Evolutionary conservation across 2,888 invertebrate species (phyloP), one percentile per base, ranked within the genome.

Genomic region (Parelbella ahira): DNA sequence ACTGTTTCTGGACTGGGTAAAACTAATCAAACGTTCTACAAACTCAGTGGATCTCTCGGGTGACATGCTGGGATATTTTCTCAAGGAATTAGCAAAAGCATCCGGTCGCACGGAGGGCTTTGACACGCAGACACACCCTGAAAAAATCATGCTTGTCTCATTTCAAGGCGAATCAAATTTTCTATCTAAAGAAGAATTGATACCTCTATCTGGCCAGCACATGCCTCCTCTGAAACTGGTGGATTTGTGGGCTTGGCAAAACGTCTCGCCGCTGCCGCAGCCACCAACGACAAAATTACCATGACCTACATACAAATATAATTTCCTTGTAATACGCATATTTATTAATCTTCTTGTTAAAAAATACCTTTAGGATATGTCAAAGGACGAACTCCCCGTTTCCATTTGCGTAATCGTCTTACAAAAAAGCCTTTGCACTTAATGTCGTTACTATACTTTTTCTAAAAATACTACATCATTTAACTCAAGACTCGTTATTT

Each of bases 241-340:
- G 0, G 48, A 5, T 18, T 50, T 59, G n/a, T 20, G 38, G 1
- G 47, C 42, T 0, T 62, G 58, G 1, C 24, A 41, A 2, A 36
- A 37, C 0, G 48, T 63, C 20, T 70, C 71, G 0, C 80, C 75
- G 23, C 82, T 82, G 0, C 81, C 81, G 0, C 32, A 10, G 0
- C 80, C 81, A 0, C 83, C 82, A 0, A 84, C 68, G 45, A 73
- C 65, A 33, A 84, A 84, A 48, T 82, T 80, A 0, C 65, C 70
- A 0, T 69, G 66, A 13, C 81, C 83, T 81, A 56, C 3, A 25
- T 5, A 25, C 2, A 1, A 5, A 4, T 3, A 10, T 5, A 25
- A 20, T 20, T 20, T 6, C 6, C 2, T 20, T 20, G 6, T 6
- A 20, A 2, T 5, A 7, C 1, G 3, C n/a, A 21, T n/a, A 3